Evolutionary conservation across 2,113 vertebrate genomes (phyloP), one percentile per base, ranked within the genome.

Genomic region (Pholis gunnellus): DNA sequence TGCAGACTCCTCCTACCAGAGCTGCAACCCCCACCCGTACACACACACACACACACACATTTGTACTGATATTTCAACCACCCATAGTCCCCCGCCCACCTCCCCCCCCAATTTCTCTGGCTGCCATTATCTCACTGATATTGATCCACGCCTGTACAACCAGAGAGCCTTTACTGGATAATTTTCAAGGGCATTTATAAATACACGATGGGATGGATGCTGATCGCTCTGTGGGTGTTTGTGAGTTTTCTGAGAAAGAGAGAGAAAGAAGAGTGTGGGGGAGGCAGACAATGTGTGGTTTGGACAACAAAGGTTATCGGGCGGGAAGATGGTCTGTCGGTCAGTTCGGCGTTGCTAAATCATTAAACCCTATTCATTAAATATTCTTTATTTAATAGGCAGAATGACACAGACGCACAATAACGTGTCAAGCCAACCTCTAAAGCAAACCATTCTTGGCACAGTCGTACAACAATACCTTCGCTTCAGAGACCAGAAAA

Each of bases 101-200:
- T 4, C 13, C 4, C 36, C 59, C 78, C 79, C 70, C 81, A 72
- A 81, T 83, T 90, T 83, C 72, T 79, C 88, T 81, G 79, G 78
- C 85, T 91, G 84, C 90, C 89, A 93, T 94, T 86, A 91, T 91
- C 91, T 93, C 84, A 61, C 79, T 85, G 74, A 59, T 88, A 94
- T 94, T 90, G 92, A 94, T 95, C 92, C 73, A 74, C 81, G 66
- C 82, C 75, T 81, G 72, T 61, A 59, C 80, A 72, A 36, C 63
- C 79, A 83, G 60, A 89, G 78, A 86, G 86, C 74, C 79, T 83
- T 82, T 78, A 82, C 79, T 90, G 92, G 86, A 92, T 92, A 65
- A 80, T 93, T 90, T 93, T 92, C 91, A 92, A 90, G 89, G 91
- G 72, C 85, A 78, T 93, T 90, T 90, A 78, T 90, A 86, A 92